phyloP scores from a whole-genome alignment of 2,797 vertebrate genomes.

The Lacerta viridis region DNA sequence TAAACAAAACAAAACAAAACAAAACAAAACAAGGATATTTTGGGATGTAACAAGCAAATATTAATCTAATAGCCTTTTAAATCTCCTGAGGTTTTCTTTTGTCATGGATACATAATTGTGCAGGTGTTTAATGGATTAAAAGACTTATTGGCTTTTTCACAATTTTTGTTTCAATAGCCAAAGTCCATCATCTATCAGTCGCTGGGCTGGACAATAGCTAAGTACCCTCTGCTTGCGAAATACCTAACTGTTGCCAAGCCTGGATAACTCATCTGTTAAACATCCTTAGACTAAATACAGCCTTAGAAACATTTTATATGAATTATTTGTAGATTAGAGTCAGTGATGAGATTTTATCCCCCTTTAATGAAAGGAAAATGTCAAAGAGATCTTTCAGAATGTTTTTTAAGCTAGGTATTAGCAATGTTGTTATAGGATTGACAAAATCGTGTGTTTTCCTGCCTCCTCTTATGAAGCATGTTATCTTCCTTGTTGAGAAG shows the following conservation, averaged over 20 bases:
- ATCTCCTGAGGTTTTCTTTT: neutral
- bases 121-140: conserved; percentile 6
- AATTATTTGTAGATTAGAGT: conserved; percentile 34
- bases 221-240: neutral
- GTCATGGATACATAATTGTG: neutral
- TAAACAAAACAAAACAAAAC: neutral
- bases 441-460: conserved; percentile 6
- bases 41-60: neutral
- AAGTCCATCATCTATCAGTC: neutral
- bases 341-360: conserved; percentile 33
- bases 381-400: neutral
- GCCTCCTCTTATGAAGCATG: neutral
- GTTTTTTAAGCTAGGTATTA: neutral
- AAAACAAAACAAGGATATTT: conserved; percentile 2
- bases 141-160: neutral
- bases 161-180: conserved; percentile 9
- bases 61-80: neutral
- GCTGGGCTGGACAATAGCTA: conserved; percentile 22
- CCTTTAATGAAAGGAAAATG: conserved; percentile 36
- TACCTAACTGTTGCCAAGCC: conserved; percentile 1
- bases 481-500: conserved; percentile 35
- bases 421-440: neutral
- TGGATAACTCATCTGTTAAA: neutral
- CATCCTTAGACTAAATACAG: conserved; percentile 27
- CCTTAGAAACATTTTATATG: conserved; percentile 30